Conservation (phyloP, 2,113 vertebrate genomes). For the Morone chrysops region DNA sequence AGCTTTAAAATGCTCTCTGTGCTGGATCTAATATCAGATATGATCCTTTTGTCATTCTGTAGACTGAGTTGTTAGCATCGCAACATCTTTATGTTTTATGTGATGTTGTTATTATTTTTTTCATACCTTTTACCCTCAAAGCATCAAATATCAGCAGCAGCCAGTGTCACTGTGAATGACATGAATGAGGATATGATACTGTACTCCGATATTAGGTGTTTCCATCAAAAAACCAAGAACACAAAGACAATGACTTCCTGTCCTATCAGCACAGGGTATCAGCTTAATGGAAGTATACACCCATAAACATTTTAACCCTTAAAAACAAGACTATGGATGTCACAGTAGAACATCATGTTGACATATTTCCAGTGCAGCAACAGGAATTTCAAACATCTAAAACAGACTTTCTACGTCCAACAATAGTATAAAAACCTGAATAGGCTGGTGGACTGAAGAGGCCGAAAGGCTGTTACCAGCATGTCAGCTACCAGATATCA, state of each 20-base stretch:
- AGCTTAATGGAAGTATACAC: background rate
- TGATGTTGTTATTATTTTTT: background rate
- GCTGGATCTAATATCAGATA: background rate
- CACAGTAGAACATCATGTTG: background rate
- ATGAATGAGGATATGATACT: background rate
- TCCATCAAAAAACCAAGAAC: background rate
- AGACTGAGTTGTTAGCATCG: background rate
- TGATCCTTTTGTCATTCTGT: background rate
- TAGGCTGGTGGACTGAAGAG: background rate
- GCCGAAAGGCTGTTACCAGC: background rate
- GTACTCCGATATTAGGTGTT: background rate
- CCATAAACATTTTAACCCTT: background rate
- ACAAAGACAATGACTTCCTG: background rate
- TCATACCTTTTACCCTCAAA: background rate
- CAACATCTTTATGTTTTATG: background rate
- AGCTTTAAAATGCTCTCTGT: background rate
- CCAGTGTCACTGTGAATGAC: slow-evolving; percentile 4
- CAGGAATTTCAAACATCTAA: background rate
- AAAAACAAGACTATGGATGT: background rate
- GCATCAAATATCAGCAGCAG: background rate
- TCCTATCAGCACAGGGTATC: background rate
- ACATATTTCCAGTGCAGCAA: background rate
- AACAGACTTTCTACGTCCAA: background rate
- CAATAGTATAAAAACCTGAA: background rate
- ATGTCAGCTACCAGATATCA: background rate